Evolutionary conservation across 2,888 invertebrate genomes (phyloP).

Genomic region (Aporophyla lueneburgensis): DNA sequence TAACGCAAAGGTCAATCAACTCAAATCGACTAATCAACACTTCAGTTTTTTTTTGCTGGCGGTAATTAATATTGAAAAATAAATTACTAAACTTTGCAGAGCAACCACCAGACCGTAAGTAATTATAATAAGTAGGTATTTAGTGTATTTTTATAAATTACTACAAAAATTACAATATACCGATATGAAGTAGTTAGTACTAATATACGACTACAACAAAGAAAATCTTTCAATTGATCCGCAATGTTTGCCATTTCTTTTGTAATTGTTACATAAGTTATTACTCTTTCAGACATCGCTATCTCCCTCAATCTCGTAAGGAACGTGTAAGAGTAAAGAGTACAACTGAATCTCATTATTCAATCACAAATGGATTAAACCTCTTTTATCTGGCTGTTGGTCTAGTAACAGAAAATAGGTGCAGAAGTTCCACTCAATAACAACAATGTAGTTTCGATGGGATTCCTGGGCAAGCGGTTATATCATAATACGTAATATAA

Average conservation of each 20-base stretch:
- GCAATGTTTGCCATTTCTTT: slow-evolving; percentile 7
- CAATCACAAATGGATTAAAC: slow-evolving; percentile 18
- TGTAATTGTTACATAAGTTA: slow-evolving; percentile 5
- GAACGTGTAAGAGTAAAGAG: slow-evolving; percentile 16
- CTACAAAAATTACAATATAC: not conserved
- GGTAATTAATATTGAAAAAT: not conserved
- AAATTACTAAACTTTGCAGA: not conserved
- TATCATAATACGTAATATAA: too few relatives aligned
- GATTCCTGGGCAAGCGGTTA: too few relatives aligned
- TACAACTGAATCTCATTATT: slow-evolving; percentile 19
- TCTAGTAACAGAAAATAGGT: not conserved
- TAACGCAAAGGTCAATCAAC: too few relatives aligned
- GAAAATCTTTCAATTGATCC: slow-evolving; percentile 14
- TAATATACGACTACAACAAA: slow-evolving; percentile 15
- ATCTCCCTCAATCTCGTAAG: slow-evolving; percentile 13
- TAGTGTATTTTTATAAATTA: not conserved
- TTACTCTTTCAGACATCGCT: slow-evolving; percentile 21
- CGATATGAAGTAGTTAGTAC: not conserved
- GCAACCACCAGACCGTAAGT: not conserved
- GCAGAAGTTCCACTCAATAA: not conserved
- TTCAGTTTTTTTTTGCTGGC: not conserved
- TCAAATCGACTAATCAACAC: not conserved
- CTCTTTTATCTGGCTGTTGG: not conserved
- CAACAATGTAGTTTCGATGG: not conserved
- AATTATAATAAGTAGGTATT: not conserved